Conservation (phyloP, 2,888 invertebrate genomes). For the Dynastes grantii region DNA sequence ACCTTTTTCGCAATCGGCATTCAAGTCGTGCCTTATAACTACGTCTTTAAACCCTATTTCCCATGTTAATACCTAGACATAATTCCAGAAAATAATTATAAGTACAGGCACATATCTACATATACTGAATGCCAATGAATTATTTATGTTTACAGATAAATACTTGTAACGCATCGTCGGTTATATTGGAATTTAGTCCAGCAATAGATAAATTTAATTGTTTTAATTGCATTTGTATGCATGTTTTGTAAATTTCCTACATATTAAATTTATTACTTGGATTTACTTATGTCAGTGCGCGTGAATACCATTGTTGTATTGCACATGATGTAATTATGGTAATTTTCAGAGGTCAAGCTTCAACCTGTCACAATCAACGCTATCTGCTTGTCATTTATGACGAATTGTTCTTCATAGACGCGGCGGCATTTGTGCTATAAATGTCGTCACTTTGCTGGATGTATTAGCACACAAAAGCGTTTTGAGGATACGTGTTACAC, state of each 20-base stretch:
- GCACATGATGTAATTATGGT: neutral
- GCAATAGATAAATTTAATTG: constrained; percentile 2
- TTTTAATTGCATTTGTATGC: constrained; percentile 2
- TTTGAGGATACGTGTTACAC: neutral
- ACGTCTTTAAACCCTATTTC: constrained; percentile 5
- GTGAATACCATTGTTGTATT: constrained; percentile 14
- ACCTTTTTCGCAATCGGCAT: neutral
- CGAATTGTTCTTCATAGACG: neutral
- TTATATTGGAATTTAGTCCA: constrained; percentile 5
- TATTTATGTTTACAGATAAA: constrained; percentile 21
- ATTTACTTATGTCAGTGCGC: neutral
- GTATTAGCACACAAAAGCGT: constrained; percentile 2
- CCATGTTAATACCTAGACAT: constrained; percentile 22
- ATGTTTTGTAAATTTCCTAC: neutral
- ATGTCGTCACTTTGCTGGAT: neutral
- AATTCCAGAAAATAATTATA: constrained; percentile 11
- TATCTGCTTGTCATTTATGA: constrained; percentile 2
- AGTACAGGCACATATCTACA: neutral
- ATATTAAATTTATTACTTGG: neutral
- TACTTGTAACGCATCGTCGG: neutral
- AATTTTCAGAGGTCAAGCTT: neutral
- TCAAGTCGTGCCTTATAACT: constrained; percentile 17
- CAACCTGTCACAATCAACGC: constrained; percentile 12
- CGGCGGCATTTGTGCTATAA: neutral
- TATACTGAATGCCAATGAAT: constrained; percentile 16